Evolutionary conservation across 2,113 vertebrate species (phyloP).

Genomic region (Calonectris borealis): DNA sequence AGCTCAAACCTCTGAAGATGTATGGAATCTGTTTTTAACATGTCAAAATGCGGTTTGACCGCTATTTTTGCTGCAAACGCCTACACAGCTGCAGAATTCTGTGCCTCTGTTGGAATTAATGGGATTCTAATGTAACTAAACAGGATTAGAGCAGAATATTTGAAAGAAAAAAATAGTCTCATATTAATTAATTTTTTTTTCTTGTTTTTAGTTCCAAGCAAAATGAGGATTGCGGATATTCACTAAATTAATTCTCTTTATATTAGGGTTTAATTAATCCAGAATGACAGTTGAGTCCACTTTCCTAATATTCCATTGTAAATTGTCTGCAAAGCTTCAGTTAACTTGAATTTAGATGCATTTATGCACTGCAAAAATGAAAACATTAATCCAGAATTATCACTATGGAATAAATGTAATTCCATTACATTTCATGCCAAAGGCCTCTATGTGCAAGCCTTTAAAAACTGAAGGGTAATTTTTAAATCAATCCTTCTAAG

Average conservation of each 20-base stretch:
- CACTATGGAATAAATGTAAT: slow-evolving; percentile 63
- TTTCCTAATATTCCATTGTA: slow-evolving; percentile 67
- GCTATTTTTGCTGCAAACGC: slow-evolving; percentile 59
- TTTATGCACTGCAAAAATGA: slow-evolving; percentile 55
- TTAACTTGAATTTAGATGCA: slow-evolving; percentile 34
- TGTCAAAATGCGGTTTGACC: slow-evolving; percentile 50
- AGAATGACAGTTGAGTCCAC: slow-evolving; percentile 53
- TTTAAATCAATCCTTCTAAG: slow-evolving; percentile 57
- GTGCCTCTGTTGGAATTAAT: slow-evolving; percentile 62
- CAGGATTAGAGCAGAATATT: slow-evolving; percentile 50
- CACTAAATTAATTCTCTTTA: slow-evolving; percentile 68
- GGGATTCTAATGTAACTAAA: slow-evolving; percentile 60
- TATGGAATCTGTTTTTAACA: slow-evolving; percentile 59
- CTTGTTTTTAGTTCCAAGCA: slow-evolving; percentile 48
- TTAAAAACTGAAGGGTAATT: slow-evolving; percentile 60
- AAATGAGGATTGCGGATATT: slow-evolving; percentile 46
- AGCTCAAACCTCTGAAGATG: slow-evolving; percentile 50
- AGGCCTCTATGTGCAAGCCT: background rate
- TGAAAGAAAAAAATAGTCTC: slow-evolving; percentile 32
- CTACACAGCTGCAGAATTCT: slow-evolving; percentile 54
- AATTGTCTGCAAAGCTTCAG: slow-evolving; percentile 61
- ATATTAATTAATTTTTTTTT: slow-evolving; percentile 18
- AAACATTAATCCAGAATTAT: slow-evolving; percentile 71
- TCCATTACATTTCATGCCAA: slow-evolving; percentile 49
- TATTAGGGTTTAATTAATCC: slow-evolving; percentile 67